These are phyloP conservation scores for Eptatretus burgeri DNA, from an alignment of 2,113 vertebrate species.

Conservation along the genomic window DNA sequence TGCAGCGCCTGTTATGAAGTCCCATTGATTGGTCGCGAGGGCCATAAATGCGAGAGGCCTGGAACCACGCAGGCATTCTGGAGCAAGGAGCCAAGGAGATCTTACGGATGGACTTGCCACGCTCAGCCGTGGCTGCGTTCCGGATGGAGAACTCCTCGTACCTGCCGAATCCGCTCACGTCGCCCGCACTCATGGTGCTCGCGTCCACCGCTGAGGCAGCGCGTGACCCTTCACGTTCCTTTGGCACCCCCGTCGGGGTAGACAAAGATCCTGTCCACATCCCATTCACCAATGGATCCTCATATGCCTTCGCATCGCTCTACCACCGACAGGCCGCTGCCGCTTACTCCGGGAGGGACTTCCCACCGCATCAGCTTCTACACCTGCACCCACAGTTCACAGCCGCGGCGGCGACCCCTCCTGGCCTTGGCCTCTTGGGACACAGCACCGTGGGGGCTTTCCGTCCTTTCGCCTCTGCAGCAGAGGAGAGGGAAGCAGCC, in stretches of 20 bases:
- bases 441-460: conserved; percentile 90
- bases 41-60: conserved; percentile 5
- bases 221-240: conserved; percentile 78
- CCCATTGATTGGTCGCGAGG: background rate
- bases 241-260: conserved; percentile 41
- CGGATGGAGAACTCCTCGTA: conserved; percentile 99
- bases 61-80: conserved; percentile 3
- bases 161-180: conserved; percentile 80
- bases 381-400: conserved; percentile 84
- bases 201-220: conserved; percentile 88
- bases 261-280: conserved; percentile 93
- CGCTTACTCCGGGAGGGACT: conserved; percentile 81
- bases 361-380: conserved; percentile 74
- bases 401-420: conserved; percentile 33
- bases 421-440: conserved; percentile 90
- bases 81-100: conserved; percentile 3
- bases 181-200: conserved; percentile 90
- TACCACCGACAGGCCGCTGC: conserved; percentile 90
- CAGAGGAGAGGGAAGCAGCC: conserved; percentile 76
- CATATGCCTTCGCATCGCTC: conserved; percentile 89
- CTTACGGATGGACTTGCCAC: conserved; percentile 86
- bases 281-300: conserved; percentile 79
- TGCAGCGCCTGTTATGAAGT: no score
- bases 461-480: conserved; percentile 69
- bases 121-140: conserved; percentile 44